phyloP scores from a whole-genome alignment of 1,140 invertebrate species.

The Hycleus phaleratus region DNA sequence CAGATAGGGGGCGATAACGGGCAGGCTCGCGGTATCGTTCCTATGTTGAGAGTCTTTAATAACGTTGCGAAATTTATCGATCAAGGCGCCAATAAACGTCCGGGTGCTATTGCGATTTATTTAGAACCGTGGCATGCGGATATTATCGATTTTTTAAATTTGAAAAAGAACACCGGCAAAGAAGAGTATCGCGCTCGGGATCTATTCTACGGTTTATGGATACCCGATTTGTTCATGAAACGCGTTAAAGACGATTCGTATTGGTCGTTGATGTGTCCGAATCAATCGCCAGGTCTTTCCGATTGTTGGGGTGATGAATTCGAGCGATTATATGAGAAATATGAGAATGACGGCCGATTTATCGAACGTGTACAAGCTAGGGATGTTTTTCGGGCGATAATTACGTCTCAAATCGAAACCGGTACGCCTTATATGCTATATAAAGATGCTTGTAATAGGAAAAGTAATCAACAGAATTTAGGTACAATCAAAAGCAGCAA shows the following conservation, averaged over 20 bases:
- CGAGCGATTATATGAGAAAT: slow-evolving; percentile 80
- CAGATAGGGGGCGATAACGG: slow-evolving; percentile 94
- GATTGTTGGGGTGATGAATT: slow-evolving; percentile 96
- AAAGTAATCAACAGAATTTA: slow-evolving; percentile 97
- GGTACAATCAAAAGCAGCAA: slow-evolving; percentile 99
- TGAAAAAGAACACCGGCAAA: slow-evolving; percentile 44
- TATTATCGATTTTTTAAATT: slow-evolving; percentile 70
- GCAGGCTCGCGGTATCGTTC: slow-evolving; percentile 92
- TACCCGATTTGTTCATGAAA: slow-evolving; percentile 98
- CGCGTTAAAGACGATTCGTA: slow-evolving; percentile 78
- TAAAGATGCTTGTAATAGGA: slow-evolving; percentile 95
- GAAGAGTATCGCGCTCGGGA: slow-evolving; percentile 91
- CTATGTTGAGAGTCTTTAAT: slow-evolving; percentile 95
- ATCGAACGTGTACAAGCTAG: slow-evolving; percentile 66
- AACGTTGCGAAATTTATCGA: slow-evolving; percentile 96
- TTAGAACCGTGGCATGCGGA: slow-evolving; percentile 99
- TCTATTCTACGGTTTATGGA: slow-evolving; percentile 97
- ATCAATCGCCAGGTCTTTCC: slow-evolving; percentile 81
- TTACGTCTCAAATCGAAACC: slow-evolving; percentile 95
- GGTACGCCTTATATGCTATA: slow-evolving; percentile 98
- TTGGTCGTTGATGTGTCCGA: slow-evolving; percentile 97
- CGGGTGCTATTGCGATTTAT: slow-evolving; percentile 99
- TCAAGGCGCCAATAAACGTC: slow-evolving; percentile 96
- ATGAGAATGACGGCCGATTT: slow-evolving; percentile 69
- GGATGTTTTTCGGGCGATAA: slow-evolving; percentile 87